Conservation (phyloP, 2,888 invertebrate genomes). For the Taenaris catops region DNA sequence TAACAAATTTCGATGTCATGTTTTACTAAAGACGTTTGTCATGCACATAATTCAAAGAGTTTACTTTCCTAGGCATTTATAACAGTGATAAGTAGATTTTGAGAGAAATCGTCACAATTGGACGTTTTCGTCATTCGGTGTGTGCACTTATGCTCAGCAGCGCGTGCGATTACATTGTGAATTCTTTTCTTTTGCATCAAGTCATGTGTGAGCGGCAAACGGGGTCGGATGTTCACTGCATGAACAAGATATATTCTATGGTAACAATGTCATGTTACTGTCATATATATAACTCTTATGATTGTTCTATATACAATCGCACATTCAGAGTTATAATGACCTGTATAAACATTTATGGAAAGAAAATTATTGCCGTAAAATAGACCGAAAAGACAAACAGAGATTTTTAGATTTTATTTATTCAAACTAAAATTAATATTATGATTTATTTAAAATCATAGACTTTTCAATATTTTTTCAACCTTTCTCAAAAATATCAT, state of each 20-base stretch:
- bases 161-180: constrained; percentile 29
- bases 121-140: constrained; percentile 21
- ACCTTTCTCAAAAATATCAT: no score
- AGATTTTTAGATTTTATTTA: no score
- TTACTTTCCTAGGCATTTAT: constrained; percentile 3
- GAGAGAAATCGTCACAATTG: constrained; percentile 28
- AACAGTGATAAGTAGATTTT: constrained; percentile 14
- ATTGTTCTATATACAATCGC: no score
- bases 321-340: no score
- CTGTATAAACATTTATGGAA: no score
- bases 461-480: no score
- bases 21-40: background rate
- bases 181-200: constrained; percentile 29
- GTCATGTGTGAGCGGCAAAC: constrained; percentile 26
- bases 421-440: no score
- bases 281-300: no score
- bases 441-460: no score
- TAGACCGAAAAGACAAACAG: no score
- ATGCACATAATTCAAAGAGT: constrained; percentile 4
- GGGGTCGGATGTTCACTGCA: constrained; percentile 17
- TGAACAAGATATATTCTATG: constrained; percentile 18
- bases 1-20: background rate
- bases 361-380: no score
- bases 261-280: constrained; percentile 19
- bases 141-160: constrained; percentile 19